These are phyloP conservation scores for Eulemur rufifrons DNA, from an alignment of 2,113 vertebrate species.

Conservation along the genomic window DNA sequence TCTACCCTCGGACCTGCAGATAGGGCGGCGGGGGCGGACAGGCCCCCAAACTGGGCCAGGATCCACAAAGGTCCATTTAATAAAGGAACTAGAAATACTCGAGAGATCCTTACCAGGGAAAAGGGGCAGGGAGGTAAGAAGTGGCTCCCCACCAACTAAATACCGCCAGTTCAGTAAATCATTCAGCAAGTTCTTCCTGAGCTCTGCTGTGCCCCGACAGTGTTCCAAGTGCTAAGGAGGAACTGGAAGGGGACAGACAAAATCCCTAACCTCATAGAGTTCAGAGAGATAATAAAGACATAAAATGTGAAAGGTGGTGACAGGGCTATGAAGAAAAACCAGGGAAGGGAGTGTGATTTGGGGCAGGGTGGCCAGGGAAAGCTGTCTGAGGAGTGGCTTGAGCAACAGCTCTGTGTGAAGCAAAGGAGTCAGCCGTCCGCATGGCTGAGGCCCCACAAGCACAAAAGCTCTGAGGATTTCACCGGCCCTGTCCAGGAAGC, in stretches of 20 bases:
- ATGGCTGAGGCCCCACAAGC: accelerated
- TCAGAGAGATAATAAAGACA: neutral
- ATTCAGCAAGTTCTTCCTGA: neutral
- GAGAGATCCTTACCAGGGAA: neutral
- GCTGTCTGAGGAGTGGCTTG: neutral
- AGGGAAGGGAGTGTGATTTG: neutral
- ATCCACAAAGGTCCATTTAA: neutral
- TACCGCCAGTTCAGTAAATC: neutral
- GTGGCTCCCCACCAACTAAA: neutral
- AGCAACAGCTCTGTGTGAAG: neutral
- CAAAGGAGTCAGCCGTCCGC: neutral
- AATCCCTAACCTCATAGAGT: neutral
- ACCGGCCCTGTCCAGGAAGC: accelerated
- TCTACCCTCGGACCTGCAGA: neutral
- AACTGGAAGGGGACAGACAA: neutral
- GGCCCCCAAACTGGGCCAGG: neutral
- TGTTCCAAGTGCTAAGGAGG: neutral
- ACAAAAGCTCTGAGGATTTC: neutral
- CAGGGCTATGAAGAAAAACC: neutral
- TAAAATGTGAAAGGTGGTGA: neutral
- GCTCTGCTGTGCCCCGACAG: neutral
- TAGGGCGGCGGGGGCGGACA: neutral
- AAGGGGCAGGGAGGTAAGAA: neutral
- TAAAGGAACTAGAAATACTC: neutral
- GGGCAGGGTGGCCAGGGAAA: neutral